Evolutionary conservation across 2,113 vertebrate species (phyloP), one percentile per base, ranked within the genome.

Genomic region (Trinectes maculatus): DNA sequence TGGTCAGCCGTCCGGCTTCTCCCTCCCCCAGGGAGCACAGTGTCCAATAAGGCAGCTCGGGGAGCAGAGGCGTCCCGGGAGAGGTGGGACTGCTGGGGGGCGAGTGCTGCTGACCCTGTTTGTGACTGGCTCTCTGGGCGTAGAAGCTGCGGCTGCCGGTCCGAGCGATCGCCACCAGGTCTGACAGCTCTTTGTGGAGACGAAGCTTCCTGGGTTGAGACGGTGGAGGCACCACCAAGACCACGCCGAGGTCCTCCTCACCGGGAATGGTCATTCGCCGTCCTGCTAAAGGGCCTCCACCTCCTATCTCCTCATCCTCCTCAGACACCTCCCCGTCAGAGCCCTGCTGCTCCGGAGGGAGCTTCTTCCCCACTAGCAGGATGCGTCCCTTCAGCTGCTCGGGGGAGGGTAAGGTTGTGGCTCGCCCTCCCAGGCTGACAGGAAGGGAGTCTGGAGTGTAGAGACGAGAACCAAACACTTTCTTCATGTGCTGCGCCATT

Each of bases 261-360:
- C 92, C 93, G 1, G 92, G 92, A 53, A 94, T 92, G 55, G 92
- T 94, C 92, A 94, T 91, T 4, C 89, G 74, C 4, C 92, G 83
- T 1, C 93, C 93, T 2, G 92, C 92, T 65, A 93, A 52, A 16
- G 92, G 91, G 2, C 91, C 92, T 0, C 93, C 92, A 2, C 91
- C 96, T 71, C 96, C 96, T 0, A 95, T 95, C 82, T 98, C 97
- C 79, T 99, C 97, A 0, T 98, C 97, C 84, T 99, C 98, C 59
- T 99, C 96, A 0, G 96, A 97, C 10, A 99, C 95, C 56, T 98
- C 96, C 56, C 96, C 96, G 19, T 99, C 97, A 5, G 93, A 91
- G 16, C 93, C 82, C 2, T 95, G 92, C 28, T 94, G 88, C 42
- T 94, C 90, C 0, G 78, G 80, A 4, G 94, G 93, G 10, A 99